These are phyloP conservation scores for Melanargia galathea DNA, from an alignment of 2,888 invertebrate genomes.

Conservation along the genomic window DNA sequence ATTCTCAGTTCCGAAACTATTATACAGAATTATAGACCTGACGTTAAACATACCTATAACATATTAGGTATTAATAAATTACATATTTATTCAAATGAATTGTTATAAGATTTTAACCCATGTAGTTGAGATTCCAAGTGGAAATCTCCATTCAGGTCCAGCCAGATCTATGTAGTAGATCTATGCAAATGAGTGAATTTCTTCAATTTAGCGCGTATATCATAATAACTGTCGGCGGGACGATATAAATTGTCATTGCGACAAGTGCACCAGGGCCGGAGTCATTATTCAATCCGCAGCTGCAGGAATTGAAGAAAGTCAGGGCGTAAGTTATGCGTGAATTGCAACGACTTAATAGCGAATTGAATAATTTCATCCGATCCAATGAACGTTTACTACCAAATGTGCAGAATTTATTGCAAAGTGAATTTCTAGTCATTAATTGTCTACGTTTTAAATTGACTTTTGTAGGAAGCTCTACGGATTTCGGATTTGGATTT, in stretches of 20 bases:
- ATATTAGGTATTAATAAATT: too few species aligned
- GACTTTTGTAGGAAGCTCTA: too few species aligned
- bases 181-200: constrained; percentile 31
- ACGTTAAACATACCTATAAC: too few species aligned
- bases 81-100: not conserved
- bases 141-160: constrained; percentile 2
- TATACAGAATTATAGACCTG: too few species aligned
- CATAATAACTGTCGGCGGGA: constrained; percentile 33
- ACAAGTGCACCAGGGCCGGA: not conserved
- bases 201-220: constrained; percentile 28
- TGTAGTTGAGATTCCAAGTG: not conserved
- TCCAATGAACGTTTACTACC: too few species aligned
- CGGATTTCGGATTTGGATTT: too few species aligned
- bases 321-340: not conserved
- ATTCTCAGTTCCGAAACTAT: too few species aligned
- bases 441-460: too few species aligned
- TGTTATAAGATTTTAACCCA: not conserved
- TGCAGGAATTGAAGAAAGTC: constrained; percentile 11
- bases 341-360: not conserved
- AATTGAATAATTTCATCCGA: not conserved
- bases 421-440: too few species aligned
- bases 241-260: constrained; percentile 31
- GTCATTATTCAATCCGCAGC: constrained; percentile 17
- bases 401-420: too few species aligned
- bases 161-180: not conserved